phyloP scores from a whole-genome alignment of 1,140 invertebrate genomes.

The Diprion similis region DNA sequence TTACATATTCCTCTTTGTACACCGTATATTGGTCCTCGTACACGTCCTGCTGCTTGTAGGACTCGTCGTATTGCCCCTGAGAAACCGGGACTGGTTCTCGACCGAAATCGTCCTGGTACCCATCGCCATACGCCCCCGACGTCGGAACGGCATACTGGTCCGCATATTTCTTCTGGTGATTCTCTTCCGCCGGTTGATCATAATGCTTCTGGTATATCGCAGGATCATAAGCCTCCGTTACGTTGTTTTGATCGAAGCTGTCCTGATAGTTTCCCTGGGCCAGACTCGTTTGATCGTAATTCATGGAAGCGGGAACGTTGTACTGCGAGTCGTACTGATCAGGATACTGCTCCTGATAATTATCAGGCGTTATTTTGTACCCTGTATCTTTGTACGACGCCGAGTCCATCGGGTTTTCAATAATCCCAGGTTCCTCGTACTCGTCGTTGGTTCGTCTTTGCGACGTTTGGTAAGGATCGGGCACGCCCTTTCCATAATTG shows the following conservation, averaged over 20 bases:
- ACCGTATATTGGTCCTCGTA: constrained; percentile 32
- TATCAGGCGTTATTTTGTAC: constrained; percentile 36
- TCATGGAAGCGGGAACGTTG: constrained; percentile 43
- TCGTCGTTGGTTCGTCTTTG: not conserved
- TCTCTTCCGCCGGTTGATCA: constrained; percentile 33
- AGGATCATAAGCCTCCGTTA: not conserved
- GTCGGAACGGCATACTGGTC: constrained; percentile 14
- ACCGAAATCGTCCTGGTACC: constrained; percentile 16
- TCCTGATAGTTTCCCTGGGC: not conserved
- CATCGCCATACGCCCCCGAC: constrained; percentile 24
- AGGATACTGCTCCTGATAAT: constrained; percentile 41
- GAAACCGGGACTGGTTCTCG: constrained; percentile 2
- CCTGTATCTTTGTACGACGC: constrained; percentile 42
- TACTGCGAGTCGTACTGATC: constrained; percentile 48
- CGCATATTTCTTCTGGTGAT: constrained; percentile 26
- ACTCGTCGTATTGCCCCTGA: constrained; percentile 26
- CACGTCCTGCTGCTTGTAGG: constrained; percentile 33
- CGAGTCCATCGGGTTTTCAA: constrained; percentile 34
- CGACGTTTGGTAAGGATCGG: not conserved
- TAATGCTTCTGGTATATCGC: constrained; percentile 34
- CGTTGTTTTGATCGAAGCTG: not conserved
- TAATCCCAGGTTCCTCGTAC: constrained; percentile 5
- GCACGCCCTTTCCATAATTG: not conserved
- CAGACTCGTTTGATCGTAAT: constrained; percentile 34
- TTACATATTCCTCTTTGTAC: not conserved